Base-by-base conservation (phyloP, 2,888 invertebrate genomes). In the Pterostichus niger region DNA sequence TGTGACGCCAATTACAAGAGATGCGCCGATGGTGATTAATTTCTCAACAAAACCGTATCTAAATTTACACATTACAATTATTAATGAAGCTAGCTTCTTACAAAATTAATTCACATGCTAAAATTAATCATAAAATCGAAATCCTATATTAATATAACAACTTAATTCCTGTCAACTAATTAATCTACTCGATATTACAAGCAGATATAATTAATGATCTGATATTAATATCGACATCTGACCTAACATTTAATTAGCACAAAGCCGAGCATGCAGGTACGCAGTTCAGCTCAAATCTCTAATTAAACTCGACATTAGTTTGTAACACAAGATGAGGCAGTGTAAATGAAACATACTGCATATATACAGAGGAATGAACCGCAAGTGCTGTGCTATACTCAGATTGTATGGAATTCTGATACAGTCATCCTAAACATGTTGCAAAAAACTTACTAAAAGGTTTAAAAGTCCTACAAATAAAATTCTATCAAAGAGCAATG, bases 181-280 rank as follows among this genome's bases (percentile, higher is more conserved):
- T 64, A 64, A 64, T 64, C 64, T 64, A 6, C 11, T 59, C n/a
- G 33, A 71, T 40, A 71, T 71, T 71, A 44, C 15, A 17, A 71
- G 68, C 44, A 71, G 68, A 10, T 71, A 71, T 44, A 71, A 71
- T 44, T 71, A 71, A 71, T 71, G 13, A 71, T 71, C 68, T 17
- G 44, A 52, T 9, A 75, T 75, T 75, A 75, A 75, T 75, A 75
- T 75, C 52, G 75, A 52, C 52, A 75, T 75, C 49, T 52, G 75
- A 75, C 75, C 75, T 52, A 52, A 52, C 33, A 75, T 75, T 52
- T 75, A 75, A 75, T 75, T 75, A 75, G 44, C 68, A 17, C 17
- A 40, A 71, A 44, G 15, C 44, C 3, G 40, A 44, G 15, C 17
- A 9, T n/a, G 40, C 35, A 35, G 35, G 64, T 64, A 64, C 40